These are phyloP conservation scores for Myotis lucifugus DNA, from an alignment of 2,113 vertebrate genomes.

Conservation along the genomic window DNA sequence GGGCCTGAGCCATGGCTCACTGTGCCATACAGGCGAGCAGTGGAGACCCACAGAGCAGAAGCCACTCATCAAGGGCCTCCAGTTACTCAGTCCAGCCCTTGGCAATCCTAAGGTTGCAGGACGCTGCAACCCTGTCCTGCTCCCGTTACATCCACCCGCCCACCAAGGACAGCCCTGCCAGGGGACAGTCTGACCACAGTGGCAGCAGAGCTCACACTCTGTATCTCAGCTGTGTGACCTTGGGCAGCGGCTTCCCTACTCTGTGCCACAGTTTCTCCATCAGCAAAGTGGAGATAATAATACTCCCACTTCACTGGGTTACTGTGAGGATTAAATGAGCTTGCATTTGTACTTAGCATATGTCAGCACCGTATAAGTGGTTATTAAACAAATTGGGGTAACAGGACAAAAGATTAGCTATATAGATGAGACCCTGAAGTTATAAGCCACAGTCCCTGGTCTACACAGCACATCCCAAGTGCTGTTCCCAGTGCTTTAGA, in stretches of 20 bases:
- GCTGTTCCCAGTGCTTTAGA: not conserved
- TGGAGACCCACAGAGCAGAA: not conserved
- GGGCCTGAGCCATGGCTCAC: not conserved
- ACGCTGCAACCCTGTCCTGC: not conserved
- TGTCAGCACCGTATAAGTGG: rapidly evolving
- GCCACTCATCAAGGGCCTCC: not conserved
- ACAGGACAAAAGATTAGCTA: rapidly evolving
- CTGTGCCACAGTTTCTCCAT: not conserved
- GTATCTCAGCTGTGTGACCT: not conserved
- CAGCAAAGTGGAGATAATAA: not conserved
- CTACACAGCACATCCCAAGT: rapidly evolving
- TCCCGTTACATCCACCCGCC: rapidly evolving
- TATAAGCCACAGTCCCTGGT: rapidly evolving
- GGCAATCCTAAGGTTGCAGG: too few relatives aligned
- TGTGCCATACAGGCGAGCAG: rapidly evolving
- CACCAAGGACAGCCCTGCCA: not conserved
- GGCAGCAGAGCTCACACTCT: rapidly evolving
- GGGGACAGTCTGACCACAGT: rapidly evolving
- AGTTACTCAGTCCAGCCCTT: not conserved
- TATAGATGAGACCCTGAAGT: rapidly evolving
- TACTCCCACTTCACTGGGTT: rapidly evolving
- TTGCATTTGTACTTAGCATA: rapidly evolving
- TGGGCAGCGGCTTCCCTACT: not conserved
- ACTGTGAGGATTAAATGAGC: not conserved
- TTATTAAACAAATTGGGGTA: rapidly evolving